A percentile compares a stretch with the other conserved stretches of the same genome.
phyloP scores from a whole-genome alignment of 2,113 vertebrate species.

The Crypturellus undulatus region DNA sequence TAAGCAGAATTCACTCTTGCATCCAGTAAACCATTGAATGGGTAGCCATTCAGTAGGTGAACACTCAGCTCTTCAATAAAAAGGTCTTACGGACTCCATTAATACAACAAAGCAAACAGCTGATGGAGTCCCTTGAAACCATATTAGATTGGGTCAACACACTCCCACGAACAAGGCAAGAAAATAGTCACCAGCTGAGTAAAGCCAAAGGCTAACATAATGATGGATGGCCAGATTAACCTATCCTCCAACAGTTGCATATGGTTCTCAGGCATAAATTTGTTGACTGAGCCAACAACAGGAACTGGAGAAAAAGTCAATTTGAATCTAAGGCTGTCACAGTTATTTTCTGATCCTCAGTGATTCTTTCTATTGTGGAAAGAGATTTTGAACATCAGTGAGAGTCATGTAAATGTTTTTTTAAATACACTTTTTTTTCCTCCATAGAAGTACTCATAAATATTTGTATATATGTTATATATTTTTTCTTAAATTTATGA shows the following conservation, averaged over 20 bases:
- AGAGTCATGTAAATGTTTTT: background rate
- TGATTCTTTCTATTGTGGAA: background rate
- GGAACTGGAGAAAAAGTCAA: background rate
- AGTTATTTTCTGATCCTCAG: background rate
- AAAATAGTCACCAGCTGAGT: conserved; percentile 62
- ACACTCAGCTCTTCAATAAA: background rate
- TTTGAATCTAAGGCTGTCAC: background rate
- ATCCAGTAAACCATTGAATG: background rate
- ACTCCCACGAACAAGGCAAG: conserved; percentile 10
- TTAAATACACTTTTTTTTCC: background rate
- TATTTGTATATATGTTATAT: background rate
- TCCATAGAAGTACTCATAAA: background rate
- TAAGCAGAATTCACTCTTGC: background rate
- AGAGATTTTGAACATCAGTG: background rate
- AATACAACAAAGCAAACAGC: background rate
- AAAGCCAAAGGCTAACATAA: conserved; percentile 48
- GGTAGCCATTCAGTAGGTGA: background rate
- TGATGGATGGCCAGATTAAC: conserved; percentile 52
- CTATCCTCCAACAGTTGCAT: background rate
- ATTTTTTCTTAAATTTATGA: background rate
- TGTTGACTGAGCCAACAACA: background rate
- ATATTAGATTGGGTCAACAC: conserved; percentile 1
- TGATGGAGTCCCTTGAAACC: conserved; percentile 18
- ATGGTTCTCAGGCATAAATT: conserved; percentile 11
- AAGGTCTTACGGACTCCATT: background rate